These are phyloP conservation scores for Mormoops blainvillei DNA, from an alignment of 2,113 vertebrate species.

Conservation along the genomic window DNA sequence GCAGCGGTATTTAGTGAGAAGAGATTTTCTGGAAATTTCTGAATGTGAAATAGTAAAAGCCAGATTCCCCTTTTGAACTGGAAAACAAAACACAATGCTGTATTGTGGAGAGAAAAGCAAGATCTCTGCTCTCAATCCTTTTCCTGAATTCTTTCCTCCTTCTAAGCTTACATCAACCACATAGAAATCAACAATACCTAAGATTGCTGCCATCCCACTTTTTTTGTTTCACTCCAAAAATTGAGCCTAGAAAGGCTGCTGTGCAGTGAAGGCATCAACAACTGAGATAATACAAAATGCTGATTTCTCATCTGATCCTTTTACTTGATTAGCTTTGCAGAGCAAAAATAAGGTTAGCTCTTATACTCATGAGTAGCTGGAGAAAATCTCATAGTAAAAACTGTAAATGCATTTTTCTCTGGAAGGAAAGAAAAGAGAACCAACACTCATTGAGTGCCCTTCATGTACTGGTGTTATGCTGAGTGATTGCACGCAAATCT, in stretches of 20 bases:
- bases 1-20: background rate
- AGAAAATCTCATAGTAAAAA: background rate
- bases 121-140: background rate
- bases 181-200: background rate
- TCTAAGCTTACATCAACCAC: background rate
- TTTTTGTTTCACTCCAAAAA: background rate
- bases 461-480: background rate
- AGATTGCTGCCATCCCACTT: background rate
- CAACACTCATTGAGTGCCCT: background rate
- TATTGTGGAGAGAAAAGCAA: background rate
- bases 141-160: background rate
- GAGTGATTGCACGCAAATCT: background rate
- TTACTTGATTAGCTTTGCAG: background rate
- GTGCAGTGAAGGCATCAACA: background rate
- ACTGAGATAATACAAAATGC: background rate
- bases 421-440: background rate
- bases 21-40: slow-evolving; percentile 16
- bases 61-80: background rate
- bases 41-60: background rate
- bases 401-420: background rate
- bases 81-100: background rate
- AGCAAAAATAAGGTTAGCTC: background rate
- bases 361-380: background rate
- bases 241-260: background rate
- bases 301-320: background rate